Base-by-base conservation (phyloP, 2,888 invertebrate species). In the Tanaodytes sp. region DNA sequence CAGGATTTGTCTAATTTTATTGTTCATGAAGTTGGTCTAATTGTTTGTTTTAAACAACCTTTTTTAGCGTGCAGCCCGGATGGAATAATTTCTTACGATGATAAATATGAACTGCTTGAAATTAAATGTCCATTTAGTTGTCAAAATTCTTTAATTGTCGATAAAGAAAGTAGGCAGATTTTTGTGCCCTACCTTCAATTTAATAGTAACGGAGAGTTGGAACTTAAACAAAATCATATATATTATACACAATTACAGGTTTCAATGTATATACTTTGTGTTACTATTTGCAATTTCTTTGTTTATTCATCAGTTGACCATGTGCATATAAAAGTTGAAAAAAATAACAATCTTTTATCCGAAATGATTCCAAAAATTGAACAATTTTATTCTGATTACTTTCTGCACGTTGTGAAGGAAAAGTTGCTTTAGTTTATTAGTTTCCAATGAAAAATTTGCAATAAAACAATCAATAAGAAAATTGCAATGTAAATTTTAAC, bases 311-410 rank as follows among this genome's bases (percentile, higher is more conserved):
- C 11, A 5, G 16, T 31, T 15, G 18, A 54, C 27, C 16, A 30
- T 3, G 11, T 48, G 3, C n/a, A 18, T 18, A 14, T 48, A 19
- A 4, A 14, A 2, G 9, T 49, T n/a, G 15, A 20, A 20, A 48
- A 9, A 33, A 30, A 59, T 14, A 48, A 43, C 0, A 19, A 59
- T 16, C 9, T 65, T 9, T 16, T 45, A 15, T 15, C 15, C 6
- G 12, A 8, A 18, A 15, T 59, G 5, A 39, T 66, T 12, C 66
- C 59, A 15, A 59, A 52, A 54, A 58, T 66, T 14, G 66, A 66
- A 43, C 8, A 12, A 9, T 66, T 61, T 55, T 66, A 66, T 14
- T 27, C 9, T 9, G 9, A 37, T 14, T 37, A 37, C 15, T 37
- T 37, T 37, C 9, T 39, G n/a, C n/a, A n/a, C n/a, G n/a, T n/a